phyloP scores from a whole-genome alignment of 2,113 vertebrate genomes.

The Pristiophorus japonicus region DNA sequence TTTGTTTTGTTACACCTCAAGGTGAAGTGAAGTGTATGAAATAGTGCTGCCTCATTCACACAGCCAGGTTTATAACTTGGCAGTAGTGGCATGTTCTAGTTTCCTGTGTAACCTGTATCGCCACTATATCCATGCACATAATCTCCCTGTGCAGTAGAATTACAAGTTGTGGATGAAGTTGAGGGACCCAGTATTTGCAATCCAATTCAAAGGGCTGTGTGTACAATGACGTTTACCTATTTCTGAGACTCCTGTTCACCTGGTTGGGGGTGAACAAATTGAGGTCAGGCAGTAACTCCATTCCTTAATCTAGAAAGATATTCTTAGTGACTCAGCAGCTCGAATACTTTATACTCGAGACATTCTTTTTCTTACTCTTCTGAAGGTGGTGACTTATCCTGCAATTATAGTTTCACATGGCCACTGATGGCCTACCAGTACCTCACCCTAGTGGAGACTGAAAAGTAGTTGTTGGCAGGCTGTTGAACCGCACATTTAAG shows the following conservation, averaged over 20 bases:
- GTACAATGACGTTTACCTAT: neutral
- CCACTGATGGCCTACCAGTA: neutral
- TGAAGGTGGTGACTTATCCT: neutral
- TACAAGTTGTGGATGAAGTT: neutral
- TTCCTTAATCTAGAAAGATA: neutral
- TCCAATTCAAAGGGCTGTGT: neutral
- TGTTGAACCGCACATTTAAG: neutral
- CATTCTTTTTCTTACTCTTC: neutral
- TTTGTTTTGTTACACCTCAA: neutral
- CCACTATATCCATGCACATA: neutral
- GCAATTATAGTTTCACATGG: neutral
- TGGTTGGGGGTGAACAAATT: neutral
- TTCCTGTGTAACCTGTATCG: neutral
- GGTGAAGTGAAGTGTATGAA: neutral
- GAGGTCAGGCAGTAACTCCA: neutral
- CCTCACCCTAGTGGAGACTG: neutral
- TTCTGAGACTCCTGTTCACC: neutral
- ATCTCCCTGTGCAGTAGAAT: neutral
- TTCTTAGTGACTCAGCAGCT: neutral
- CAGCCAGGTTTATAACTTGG: neutral
- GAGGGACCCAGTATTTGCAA: neutral
- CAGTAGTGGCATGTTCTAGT: neutral
- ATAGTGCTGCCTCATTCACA: neutral
- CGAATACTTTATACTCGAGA: neutral
- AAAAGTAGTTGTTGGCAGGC: neutral